Base-by-base conservation (phyloP, 1,140 invertebrate species). In the Drosophila tropicalis region DNA sequence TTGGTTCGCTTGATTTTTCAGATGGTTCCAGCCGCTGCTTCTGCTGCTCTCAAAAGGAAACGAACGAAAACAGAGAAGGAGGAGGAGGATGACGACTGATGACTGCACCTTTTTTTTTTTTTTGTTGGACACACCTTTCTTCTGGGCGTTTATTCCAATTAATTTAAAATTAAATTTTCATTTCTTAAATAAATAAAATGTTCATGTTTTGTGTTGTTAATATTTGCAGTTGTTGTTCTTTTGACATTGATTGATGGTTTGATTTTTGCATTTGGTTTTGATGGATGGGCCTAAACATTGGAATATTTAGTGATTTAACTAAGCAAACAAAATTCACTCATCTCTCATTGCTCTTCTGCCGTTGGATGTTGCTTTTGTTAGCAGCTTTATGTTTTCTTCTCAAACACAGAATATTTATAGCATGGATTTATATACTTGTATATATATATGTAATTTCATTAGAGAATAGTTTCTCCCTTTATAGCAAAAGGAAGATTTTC, bases 1-100 rank as follows among this genome's bases (percentile, higher is more conserved):
- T 87, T 87, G 83, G 83, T 89, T 87, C 80, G 76, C 72, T 77
- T 79, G 76, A 70, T 81, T 81, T 47, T 57, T 64, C 76, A 62
- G 19, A 39, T 61, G 51, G 19, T 62, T 34, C 40, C 68, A 54
- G 44, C 62, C 36, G 60, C 41, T 69, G 76, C 72, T 70, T 73
- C 76, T 70, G 66, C 58, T 79, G 70, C 12, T 61, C 58, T 70
- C 73, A 67, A 74, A 56, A 51, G 44, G 17, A 51, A 51, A 51
- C 44, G 19, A 51, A 51, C 44, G 19, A 51, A 51, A 51, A 51
- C 44, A 51, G 17, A 22, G 44, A 19, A 51, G 44, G 44, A 51
- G 17, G 44, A 17, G n/a, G 13, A 17, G 17, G 5, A 47, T 9
- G 15, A 15, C 7, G 15, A 47, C 29, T 51, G 44, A 19, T 7